Evolutionary conservation across 2,797 vertebrate genomes (phyloP).

Genomic region (Oreochromis grahami): DNA sequence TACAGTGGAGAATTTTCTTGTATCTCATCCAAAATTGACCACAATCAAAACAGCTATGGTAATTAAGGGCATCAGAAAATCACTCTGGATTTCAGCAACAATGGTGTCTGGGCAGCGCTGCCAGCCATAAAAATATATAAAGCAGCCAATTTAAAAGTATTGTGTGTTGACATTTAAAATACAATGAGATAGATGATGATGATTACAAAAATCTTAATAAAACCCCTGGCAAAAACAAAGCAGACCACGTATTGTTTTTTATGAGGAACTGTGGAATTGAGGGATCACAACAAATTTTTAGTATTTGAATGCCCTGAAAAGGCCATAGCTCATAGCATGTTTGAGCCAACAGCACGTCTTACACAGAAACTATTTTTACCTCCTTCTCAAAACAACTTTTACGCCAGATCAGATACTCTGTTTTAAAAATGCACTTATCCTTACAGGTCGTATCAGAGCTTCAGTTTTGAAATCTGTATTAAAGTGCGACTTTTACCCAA

Average conservation of each 20-base stretch:
- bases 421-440: not conserved
- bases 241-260: not conserved
- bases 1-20: not conserved
- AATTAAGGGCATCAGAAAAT: not conserved
- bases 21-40: not conserved
- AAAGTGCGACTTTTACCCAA: not conserved
- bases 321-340: not conserved
- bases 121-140: not conserved
- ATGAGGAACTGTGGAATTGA: not conserved
- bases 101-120: not conserved
- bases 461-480: not conserved
- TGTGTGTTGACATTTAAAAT: not conserved
- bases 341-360: rapidly evolving
- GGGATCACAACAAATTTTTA: not conserved
- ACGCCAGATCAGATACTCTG: not conserved
- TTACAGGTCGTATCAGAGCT: not conserved
- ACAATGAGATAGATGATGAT: not conserved
- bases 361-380: not conserved
- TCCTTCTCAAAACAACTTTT: not conserved
- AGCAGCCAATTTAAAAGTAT: not conserved
- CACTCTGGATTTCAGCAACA: not conserved
- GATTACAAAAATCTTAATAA: not conserved
- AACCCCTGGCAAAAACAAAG: not conserved
- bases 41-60: not conserved
- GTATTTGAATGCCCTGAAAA: not conserved